These are phyloP conservation scores for Acanthoscelides obtectus DNA, from an alignment of 2,888 invertebrate genomes.

Conservation along the genomic window DNA sequence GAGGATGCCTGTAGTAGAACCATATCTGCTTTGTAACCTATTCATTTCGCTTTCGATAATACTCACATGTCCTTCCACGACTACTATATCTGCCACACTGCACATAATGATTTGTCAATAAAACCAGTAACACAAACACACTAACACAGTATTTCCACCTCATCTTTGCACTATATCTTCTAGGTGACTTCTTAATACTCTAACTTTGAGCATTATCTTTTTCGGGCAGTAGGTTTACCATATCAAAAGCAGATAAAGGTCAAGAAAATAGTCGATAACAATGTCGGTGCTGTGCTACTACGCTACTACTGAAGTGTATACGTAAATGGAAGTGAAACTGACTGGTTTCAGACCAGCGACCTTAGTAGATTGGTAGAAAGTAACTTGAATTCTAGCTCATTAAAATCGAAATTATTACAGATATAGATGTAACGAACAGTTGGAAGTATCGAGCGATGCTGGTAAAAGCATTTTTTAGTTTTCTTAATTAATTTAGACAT, in stretches of 20 bases:
- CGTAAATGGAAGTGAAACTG: background rate
- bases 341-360: background rate
- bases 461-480: too few relatives aligned
- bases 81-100: background rate
- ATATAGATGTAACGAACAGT: too few relatives aligned
- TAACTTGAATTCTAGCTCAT: too few relatives aligned
- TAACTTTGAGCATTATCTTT: background rate
- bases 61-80: background rate
- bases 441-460: too few relatives aligned
- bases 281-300: background rate
- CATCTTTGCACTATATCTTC: background rate
- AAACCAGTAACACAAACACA: background rate
- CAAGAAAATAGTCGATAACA: background rate
- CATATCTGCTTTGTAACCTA: too few relatives aligned
- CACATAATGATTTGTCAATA: background rate
- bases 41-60: background rate
- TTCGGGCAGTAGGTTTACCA: background rate
- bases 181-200: background rate
- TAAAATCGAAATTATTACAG: too few relatives aligned
- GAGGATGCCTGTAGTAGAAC: too few relatives aligned
- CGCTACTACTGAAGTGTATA: background rate
- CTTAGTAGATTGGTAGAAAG: too few relatives aligned
- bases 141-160: background rate
- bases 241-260: background rate
- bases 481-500: too few relatives aligned